Evolutionary conservation across 2,113 vertebrate species (phyloP).

Genomic region (Acrocephalus kingi): DNA sequence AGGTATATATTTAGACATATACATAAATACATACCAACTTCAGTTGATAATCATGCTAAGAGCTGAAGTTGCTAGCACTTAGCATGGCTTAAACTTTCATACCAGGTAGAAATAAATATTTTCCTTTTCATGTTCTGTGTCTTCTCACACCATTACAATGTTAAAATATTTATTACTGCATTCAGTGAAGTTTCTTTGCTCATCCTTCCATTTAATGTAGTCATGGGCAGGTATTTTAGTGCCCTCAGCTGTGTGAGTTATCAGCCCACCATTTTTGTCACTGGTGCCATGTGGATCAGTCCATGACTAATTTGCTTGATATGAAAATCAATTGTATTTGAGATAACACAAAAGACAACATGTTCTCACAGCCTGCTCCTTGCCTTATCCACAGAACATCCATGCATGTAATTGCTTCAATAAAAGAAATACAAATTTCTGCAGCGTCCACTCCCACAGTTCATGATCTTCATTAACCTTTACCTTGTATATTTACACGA

Average conservation of each 20-base stretch:
- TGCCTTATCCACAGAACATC: not conserved
- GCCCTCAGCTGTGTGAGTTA: not conserved
- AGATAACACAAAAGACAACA: not conserved
- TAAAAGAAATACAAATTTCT: not conserved
- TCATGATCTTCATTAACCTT: not conserved
- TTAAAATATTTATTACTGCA: not conserved
- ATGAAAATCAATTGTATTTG: not conserved
- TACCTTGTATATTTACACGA: rapidly evolving
- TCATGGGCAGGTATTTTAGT: not conserved
- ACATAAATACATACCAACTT: rapidly evolving
- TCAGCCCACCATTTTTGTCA: not conserved
- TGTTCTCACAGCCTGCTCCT: not conserved
- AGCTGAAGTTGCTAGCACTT: not conserved
- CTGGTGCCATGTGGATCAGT: not conserved
- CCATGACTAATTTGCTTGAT: not conserved
- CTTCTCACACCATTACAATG: not conserved
- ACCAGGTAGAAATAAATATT: not conserved
- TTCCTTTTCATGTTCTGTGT: not conserved
- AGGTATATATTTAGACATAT: not conserved
- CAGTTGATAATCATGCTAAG: not conserved
- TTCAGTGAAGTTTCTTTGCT: not conserved
- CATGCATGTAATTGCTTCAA: not conserved
- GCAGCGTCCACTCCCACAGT: not conserved
- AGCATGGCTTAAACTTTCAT: not conserved
- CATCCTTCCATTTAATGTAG: not conserved